Evolutionary conservation across 2,797 vertebrate genomes (phyloP).

Genomic region (Neostethus bicornis): DNA sequence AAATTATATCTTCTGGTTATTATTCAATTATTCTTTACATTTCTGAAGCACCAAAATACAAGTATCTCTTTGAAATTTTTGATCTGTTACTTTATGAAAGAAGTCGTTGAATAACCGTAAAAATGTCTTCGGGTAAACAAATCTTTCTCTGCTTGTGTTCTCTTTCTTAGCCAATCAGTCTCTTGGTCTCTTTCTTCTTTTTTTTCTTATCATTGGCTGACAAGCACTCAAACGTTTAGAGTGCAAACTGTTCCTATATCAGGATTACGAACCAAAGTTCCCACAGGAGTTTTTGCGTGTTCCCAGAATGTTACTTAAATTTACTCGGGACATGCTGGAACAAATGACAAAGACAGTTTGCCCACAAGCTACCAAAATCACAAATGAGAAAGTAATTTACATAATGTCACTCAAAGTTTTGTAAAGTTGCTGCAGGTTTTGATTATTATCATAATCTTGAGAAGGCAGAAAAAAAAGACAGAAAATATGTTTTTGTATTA

Average conservation of each 20-base stretch:
- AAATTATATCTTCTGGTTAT: background rate
- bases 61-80: slow-evolving; percentile 75
- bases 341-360: slow-evolving; percentile 75
- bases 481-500: slow-evolving; percentile 23
- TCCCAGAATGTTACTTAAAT: slow-evolving; percentile 73
- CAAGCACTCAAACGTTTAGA: no score
- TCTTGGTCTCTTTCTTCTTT: slow-evolving; percentile 18
- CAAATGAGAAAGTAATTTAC: slow-evolving; percentile 61
- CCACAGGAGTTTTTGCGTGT: slow-evolving; percentile 57
- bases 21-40: background rate
- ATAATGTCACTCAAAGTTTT: slow-evolving; percentile 47
- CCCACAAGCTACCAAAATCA: slow-evolving; percentile 62
- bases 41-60: slow-evolving; percentile 6
- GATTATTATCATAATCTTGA: slow-evolving; percentile 52
- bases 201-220: slow-evolving; percentile 40
- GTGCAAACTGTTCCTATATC: slow-evolving; percentile 52
- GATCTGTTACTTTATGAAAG: slow-evolving; percentile 78
- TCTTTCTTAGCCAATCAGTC: slow-evolving; percentile 16
- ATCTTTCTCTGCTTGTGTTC: slow-evolving; percentile 35
- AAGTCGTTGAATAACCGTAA: slow-evolving; percentile 65
- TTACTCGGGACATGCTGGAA: slow-evolving; percentile 61
- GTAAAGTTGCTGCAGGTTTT: slow-evolving; percentile 24
- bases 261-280: slow-evolving; percentile 52
- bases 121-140: slow-evolving; percentile 80
- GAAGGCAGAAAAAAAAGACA: slow-evolving; percentile 37